Conservation (phyloP, 2,888 invertebrate species). For the Morinoia aosen region DNA sequence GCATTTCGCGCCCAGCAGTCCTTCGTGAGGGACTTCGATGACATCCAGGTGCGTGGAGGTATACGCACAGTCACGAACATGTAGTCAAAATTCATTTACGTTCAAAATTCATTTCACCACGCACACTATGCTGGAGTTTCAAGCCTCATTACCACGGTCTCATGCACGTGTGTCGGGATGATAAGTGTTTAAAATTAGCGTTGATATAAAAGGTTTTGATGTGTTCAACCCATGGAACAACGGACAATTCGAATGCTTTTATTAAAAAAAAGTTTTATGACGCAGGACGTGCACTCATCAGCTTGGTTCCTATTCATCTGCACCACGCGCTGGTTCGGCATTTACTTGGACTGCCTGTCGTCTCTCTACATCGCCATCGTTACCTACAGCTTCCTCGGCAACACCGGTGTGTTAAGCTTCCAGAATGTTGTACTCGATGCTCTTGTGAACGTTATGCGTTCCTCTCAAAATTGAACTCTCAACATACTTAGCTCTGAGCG, state of each 20-base stretch:
- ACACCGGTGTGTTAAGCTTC: conserved; percentile 71
- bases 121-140: neutral
- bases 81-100: too few species aligned
- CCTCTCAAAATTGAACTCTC: too few species aligned
- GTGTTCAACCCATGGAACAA: neutral
- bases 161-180: neutral
- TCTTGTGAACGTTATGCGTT: too few species aligned
- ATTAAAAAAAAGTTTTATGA: neutral
- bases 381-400: conserved; percentile 85
- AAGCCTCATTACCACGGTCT: neutral
- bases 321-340: conserved; percentile 92
- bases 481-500: too few species aligned
- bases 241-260: neutral
- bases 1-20: conserved; percentile 87
- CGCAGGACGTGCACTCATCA: conserved; percentile 84
- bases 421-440: neutral
- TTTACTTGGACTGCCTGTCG: conserved; percentile 91
- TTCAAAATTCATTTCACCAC: neutral
- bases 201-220: neutral
- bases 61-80: too few species aligned
- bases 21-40: conserved; percentile 75
- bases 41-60: conserved; percentile 69
- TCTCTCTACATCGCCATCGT: conserved; percentile 88
- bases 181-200: neutral
- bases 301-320: conserved; percentile 93